Conservation (phyloP, 1,140 invertebrate species). For the Mycetomoellerius zeteki region DNA sequence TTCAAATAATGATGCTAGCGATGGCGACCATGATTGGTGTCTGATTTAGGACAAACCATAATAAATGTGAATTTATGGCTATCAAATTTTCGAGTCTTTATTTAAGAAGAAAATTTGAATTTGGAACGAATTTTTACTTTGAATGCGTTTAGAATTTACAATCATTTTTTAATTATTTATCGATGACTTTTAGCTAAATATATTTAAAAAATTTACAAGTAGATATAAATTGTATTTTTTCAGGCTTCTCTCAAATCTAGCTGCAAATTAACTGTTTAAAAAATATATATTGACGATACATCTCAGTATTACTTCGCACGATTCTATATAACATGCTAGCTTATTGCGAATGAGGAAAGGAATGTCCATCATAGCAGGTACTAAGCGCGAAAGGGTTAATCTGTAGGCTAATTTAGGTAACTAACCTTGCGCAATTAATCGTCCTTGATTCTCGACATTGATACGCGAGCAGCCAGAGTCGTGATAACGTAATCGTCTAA, state of each 20-base stretch:
- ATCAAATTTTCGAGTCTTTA: not conserved
- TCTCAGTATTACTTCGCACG: not conserved
- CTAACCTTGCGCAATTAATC: conserved; percentile 39
- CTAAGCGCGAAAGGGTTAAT: conserved; percentile 40
- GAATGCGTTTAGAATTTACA: not conserved
- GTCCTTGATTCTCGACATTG: conserved; percentile 47
- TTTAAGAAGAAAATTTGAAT: not conserved
- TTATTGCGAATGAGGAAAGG: not conserved
- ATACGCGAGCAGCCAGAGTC: conserved; percentile 33
- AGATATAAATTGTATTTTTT: not conserved
- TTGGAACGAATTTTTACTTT: not conserved
- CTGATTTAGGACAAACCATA: not conserved
- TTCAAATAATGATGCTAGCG: conserved; percentile 40
- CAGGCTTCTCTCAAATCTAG: not conserved
- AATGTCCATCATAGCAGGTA: not conserved
- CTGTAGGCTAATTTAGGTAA: conserved; percentile 43
- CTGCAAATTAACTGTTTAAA: not conserved
- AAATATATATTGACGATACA: not conserved
- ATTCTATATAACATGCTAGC: not conserved
- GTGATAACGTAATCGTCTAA: conserved; percentile 58
- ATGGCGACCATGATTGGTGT: conserved; percentile 6
- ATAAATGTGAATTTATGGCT: conserved; percentile 7
- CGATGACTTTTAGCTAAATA: too few species aligned
- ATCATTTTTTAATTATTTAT: not conserved
- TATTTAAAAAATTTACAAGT: too few species aligned